These are phyloP conservation scores for Polia nebulosa DNA, from an alignment of 2,888 invertebrate species.

Conservation along the genomic window DNA sequence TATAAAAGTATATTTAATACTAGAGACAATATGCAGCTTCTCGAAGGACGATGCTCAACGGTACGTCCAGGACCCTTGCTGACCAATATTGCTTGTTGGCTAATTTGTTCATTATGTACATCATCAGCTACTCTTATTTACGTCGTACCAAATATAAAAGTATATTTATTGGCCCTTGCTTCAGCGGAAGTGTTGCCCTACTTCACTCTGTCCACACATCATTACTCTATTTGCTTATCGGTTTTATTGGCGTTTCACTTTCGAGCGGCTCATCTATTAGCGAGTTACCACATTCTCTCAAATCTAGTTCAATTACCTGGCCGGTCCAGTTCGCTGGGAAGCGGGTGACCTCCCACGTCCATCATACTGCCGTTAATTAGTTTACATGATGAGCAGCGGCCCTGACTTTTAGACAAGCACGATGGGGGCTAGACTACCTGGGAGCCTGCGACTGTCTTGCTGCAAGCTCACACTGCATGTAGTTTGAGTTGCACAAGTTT, in stretches of 20 bases:
- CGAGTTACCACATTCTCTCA: slow-evolving; percentile 32
- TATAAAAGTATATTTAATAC: too few species aligned
- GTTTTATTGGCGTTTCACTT: slow-evolving; percentile 48
- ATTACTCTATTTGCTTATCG: slow-evolving; percentile 42
- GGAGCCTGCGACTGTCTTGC: slow-evolving; percentile 37
- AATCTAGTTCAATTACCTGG: slow-evolving; percentile 60
- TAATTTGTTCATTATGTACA: neutral
- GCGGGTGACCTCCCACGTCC: slow-evolving; percentile 48
- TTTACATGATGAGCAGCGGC: slow-evolving; percentile 31
- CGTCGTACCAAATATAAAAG: neutral
- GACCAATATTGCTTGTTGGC: too few species aligned
- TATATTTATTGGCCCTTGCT: neutral
- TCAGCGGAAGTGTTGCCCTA: slow-evolving; percentile 35
- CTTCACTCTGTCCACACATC: slow-evolving; percentile 24
- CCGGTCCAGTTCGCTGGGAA: slow-evolving; percentile 55
- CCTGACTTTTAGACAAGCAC: slow-evolving; percentile 36
- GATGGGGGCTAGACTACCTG: slow-evolving; percentile 20
- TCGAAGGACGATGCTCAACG: too few species aligned
- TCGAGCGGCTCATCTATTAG: slow-evolving; percentile 30
- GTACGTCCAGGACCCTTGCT: too few species aligned
- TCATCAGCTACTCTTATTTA: neutral
- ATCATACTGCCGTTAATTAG: slow-evolving; percentile 44
- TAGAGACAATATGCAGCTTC: too few species aligned
- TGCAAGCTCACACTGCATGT: slow-evolving; percentile 14
- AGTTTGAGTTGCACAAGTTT: slow-evolving; percentile 19